phyloP scores from a whole-genome alignment of 2,113 vertebrate genomes.

The Callionymus lyra region DNA sequence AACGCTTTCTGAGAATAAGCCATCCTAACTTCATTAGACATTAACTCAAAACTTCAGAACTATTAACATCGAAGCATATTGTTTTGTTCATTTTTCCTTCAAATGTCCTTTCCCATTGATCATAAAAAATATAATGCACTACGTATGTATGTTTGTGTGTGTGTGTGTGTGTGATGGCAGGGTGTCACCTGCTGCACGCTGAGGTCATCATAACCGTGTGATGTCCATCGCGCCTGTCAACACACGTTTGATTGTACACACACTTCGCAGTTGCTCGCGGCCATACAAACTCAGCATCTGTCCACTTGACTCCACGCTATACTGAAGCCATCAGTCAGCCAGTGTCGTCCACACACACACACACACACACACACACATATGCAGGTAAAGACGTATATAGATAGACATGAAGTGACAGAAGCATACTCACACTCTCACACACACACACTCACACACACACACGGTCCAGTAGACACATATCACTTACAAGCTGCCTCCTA shows the following conservation, averaged over 20 bases:
- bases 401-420: constrained; percentile 34
- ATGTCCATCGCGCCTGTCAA: constrained; percentile 59
- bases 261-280: constrained; percentile 33
- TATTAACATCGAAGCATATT: too few relatives aligned
- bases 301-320: constrained; percentile 34
- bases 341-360: constrained; percentile 36
- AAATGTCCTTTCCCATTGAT: not conserved
- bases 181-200: constrained; percentile 42
- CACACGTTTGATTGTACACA: constrained; percentile 61
- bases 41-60: too few relatives aligned
- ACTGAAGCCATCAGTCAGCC: constrained; percentile 50
- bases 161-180: not conserved
- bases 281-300: constrained; percentile 35
- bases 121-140: not conserved
- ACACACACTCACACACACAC: constrained; percentile 31
- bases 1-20: too few relatives aligned
- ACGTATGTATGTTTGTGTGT: constrained; percentile 1
- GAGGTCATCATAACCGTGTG: constrained; percentile 48
- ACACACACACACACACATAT: constrained; percentile 22
- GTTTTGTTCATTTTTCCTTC: not conserved
- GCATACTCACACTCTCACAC: constrained; percentile 32
- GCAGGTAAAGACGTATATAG: constrained; percentile 33
- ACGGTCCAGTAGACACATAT: constrained; percentile 50
- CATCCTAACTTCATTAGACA: not conserved
- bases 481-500: constrained; percentile 31